Evolutionary conservation across 2,797 vertebrate genomes (phyloP).

Genomic region (Scarus forsteni): DNA sequence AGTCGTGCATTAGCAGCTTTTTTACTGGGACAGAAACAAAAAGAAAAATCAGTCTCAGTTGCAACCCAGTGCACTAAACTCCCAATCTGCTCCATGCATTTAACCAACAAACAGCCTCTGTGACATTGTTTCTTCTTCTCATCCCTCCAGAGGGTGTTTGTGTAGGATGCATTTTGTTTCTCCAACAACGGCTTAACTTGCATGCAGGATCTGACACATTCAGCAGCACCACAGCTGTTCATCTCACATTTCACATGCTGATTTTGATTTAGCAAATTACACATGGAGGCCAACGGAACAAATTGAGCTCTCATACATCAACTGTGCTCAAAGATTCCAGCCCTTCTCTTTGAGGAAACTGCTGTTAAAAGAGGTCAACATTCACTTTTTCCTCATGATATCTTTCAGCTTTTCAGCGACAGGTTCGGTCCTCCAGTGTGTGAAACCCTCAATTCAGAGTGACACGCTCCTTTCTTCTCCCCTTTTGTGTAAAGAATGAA

Average conservation of each 20-base stretch:
- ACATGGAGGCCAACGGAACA: not conserved
- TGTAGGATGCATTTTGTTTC: slow-evolving; percentile 46
- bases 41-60: slow-evolving; percentile 17
- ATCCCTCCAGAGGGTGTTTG: slow-evolving; percentile 20
- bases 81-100: slow-evolving; percentile 17
- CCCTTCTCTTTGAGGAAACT: not conserved
- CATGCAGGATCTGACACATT: slow-evolving; percentile 44
- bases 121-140: slow-evolving; percentile 14
- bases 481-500: no score
- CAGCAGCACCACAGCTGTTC: slow-evolving; percentile 36
- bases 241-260: slow-evolving; percentile 5
- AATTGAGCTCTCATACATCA: not conserved
- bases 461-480: no score
- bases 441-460: no score
- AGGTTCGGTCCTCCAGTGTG: not conserved
- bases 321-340: not conserved
- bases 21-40: slow-evolving; percentile 8
- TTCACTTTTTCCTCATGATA: not conserved
- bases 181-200: slow-evolving; percentile 38
- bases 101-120: slow-evolving; percentile 1
- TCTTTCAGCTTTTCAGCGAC: not conserved
- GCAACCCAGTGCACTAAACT: slow-evolving; percentile 11
- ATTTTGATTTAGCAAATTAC: slow-evolving; percentile 23
- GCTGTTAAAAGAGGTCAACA: not conserved
- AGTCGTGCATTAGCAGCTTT: slow-evolving; percentile 52